Base-by-base conservation (phyloP, 1,140 invertebrate species). In the Triops longicaudatus region DNA sequence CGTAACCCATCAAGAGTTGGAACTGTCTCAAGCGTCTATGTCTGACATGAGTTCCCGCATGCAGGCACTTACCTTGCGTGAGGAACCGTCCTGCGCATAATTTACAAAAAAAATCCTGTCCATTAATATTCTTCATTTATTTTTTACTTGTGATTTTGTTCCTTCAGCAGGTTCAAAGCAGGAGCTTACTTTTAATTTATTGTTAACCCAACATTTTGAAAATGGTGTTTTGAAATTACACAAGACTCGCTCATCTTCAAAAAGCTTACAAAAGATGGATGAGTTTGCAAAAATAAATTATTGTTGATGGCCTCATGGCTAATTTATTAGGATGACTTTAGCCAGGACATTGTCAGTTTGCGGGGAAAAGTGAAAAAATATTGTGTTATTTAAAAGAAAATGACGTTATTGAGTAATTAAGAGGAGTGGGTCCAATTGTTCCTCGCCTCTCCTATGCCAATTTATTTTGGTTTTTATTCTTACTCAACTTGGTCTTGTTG, bases 31-130 rank as follows among this genome's bases (percentile, higher is more conserved):
- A 63, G 50, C 50, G 3, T 63, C 50, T 12, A 14, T 63, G 50
- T 22, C 50, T 5, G 50, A 63, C 50, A 63, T 63, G 50, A 63
- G 50, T 63, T 63, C 50, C 22, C 50, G 14, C 50, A 63, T 63
- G 17, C 50, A 63, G 22, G 50, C 50, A 63, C 50, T 63, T 63
- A 63, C 10, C 50, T 63, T 63, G 50, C 50, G 50, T 63, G 50
- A 14, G 14, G 50, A 63, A 63, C 50, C 50, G 50, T 63, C 50
- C 22, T 63, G 50, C 50, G 50, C 50, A 63, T 63, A 63, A 63
- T 63, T n/a, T n/a, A n/a, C n/a, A n/a, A n/a, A n/a, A 63, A 37
- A 37, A 37, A 2, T 37, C 31, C 31, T 37, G 31, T 37, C 31
- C 31, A 37, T 37, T 37, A n/a, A n/a, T n/a, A n/a, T 37, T 37